Base-by-base conservation (phyloP, 2,113 vertebrate genomes). In the Prionailurus bengalensis region DNA sequence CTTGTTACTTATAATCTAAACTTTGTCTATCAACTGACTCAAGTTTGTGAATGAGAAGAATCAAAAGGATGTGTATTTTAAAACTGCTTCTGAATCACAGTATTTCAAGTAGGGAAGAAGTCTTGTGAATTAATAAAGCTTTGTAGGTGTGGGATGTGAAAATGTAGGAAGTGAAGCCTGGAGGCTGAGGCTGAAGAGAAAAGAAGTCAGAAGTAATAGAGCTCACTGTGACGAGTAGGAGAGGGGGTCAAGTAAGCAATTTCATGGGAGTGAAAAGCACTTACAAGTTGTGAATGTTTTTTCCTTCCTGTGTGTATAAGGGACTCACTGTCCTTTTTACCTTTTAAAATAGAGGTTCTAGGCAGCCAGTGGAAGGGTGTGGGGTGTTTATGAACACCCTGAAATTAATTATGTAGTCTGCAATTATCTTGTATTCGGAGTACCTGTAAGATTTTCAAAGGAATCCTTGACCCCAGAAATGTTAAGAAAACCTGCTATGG, bases 381-480 rank as follows among this genome's bases (percentile, higher is more conserved):
- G n/a, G n/a, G 13, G 53, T 2, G 0, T 31, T 79, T 19, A 3
- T 3, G 15, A 81, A 39, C 55, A 55, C 9, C n/a, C 78, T 58
- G n/a, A 70, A 68, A 51, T 61, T 55, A 93, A 33, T 80, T 33
- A 74, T 53, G 94, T 16, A 58, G 1, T 76, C 23, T 27, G 17
- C 23, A 36, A 1, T 65, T 55, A 36, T 79, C 61, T 36, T 65
- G 55, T 90, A 55, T 68, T 95, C 25, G 55, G 19, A 65, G n/a
- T 31, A 4, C 39, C n/a, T 88, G 3, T 39, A 65, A 68, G 42
- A 86, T 83, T 98, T 93, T 84, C 68, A 83, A 70, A 86, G 83
- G 55, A 78, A 79, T 58, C 4, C 17, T 74, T 86, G n/a, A n/a
- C 65, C 16, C 4, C 5, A 0, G 13, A 81, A 92, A 61, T 27